phyloP scores from a whole-genome alignment of 2,113 vertebrate species.

The Anoura caudifer region DNA sequence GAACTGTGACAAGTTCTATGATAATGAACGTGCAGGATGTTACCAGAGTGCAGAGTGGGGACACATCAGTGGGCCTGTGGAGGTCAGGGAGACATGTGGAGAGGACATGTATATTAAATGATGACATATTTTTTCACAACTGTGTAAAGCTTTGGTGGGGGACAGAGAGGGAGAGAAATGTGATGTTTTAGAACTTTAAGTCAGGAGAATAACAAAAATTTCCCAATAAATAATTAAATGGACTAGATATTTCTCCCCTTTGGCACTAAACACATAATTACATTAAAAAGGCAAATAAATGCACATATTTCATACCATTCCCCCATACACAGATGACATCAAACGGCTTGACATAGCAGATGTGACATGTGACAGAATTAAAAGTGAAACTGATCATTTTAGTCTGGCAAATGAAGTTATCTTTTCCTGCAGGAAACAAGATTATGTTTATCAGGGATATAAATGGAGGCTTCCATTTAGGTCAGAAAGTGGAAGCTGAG shows the following conservation, averaged over 20 bases:
- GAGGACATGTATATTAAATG: neutral
- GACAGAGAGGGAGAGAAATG: neutral
- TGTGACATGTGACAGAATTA: neutral
- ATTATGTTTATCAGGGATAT: neutral
- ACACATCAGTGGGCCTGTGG: neutral
- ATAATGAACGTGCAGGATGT: neutral
- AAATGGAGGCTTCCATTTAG: neutral
- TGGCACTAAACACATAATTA: neutral
- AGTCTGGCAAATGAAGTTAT: neutral
- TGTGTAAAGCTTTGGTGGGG: neutral
- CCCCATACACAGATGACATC: neutral
- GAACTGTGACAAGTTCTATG: neutral
- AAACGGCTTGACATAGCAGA: neutral
- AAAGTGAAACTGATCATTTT: neutral
- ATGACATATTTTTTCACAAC: neutral
- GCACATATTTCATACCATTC: neutral
- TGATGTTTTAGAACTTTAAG: neutral
- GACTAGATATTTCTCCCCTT: neutral
- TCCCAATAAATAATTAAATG: neutral
- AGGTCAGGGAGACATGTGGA: neutral
- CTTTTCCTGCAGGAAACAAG: neutral
- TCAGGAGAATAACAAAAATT: constrained; percentile 1
- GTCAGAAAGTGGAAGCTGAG: neutral
- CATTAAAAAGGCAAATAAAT: neutral
- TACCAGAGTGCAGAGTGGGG: neutral